These are phyloP conservation scores for Leptinotarsa haldemani DNA, from an alignment of 2,888 invertebrate species.

Conservation along the genomic window DNA sequence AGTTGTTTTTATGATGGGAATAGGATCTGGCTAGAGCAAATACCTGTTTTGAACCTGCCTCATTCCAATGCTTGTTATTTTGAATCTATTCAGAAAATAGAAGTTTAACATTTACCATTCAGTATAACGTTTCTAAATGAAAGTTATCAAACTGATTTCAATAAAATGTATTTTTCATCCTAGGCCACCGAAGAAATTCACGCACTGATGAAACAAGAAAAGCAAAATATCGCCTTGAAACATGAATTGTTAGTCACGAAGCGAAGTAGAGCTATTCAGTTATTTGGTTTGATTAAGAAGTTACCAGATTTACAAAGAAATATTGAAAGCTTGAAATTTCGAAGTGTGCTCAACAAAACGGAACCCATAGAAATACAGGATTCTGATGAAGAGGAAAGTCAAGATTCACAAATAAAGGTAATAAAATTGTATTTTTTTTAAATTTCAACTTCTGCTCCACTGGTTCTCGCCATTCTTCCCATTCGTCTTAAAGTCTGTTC, in stretches of 20 bases:
- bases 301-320: constrained; percentile 43
- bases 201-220: constrained; percentile 34
- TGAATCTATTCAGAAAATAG: too few relatives aligned
- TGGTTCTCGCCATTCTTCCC: neutral
- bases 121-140: neutral
- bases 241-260: constrained; percentile 32
- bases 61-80: too few relatives aligned
- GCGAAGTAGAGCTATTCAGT: constrained; percentile 32
- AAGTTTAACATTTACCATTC: too few relatives aligned
- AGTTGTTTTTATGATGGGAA: too few relatives aligned
- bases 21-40: too few relatives aligned
- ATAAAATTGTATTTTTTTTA: neutral
- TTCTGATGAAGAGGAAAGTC: constrained; percentile 38
- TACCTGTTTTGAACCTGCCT: too few relatives aligned
- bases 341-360: constrained; percentile 29
- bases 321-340: constrained; percentile 40
- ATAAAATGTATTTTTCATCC: neutral
- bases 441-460: too few relatives aligned
- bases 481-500: too few relatives aligned
- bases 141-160: neutral
- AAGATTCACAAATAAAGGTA: constrained; percentile 3
- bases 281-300: constrained; percentile 38
- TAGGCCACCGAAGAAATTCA: constrained; percentile 44
- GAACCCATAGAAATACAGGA: constrained; percentile 43
- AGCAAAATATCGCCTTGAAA: constrained; percentile 22